Evolutionary conservation across 2,797 vertebrate species (phyloP).

Genomic region (Diceros bicornis): DNA sequence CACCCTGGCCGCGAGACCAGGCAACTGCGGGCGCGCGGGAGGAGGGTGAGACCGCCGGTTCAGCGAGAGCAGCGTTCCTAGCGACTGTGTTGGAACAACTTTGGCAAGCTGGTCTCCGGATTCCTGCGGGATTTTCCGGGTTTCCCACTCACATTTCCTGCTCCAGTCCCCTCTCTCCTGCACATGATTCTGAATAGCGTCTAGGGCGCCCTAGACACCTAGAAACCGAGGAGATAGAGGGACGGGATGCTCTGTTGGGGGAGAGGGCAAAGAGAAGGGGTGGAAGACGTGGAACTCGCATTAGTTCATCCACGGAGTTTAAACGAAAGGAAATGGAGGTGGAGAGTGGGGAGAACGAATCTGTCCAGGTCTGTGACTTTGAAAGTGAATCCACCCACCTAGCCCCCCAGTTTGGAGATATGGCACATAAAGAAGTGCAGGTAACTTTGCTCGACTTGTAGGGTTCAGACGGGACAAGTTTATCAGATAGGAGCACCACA

Average conservation of each 20-base stretch:
- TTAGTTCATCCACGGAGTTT: conserved; percentile 12
- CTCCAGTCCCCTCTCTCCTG: not conserved
- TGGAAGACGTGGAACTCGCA: not conserved
- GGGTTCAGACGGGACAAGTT: conserved; percentile 14
- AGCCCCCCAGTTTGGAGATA: not conserved
- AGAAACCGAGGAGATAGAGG: not conserved
- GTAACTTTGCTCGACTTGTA: conserved; percentile 70
- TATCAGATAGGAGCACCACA: not conserved
- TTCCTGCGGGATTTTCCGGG: conserved; percentile 35
- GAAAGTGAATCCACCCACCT: not conserved
- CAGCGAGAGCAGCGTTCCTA: conserved; percentile 38
- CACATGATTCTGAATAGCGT: not conserved
- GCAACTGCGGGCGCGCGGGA: not conserved
- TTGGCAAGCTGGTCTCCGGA: conserved; percentile 63
- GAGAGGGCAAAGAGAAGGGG: not conserved
- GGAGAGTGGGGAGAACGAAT: not conserved
- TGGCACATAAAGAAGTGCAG: not conserved
- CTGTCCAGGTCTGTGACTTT: not conserved
- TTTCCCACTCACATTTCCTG: not conserved
- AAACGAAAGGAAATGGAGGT: not conserved
- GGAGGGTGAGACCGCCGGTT: not conserved
- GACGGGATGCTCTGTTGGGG: not conserved
- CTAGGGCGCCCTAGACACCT: not conserved
- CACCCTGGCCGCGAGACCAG: not conserved
- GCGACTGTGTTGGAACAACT: conserved; percentile 48